Conservation (phyloP, 2,797 vertebrate genomes). For the Megalops cyprinoides region DNA sequence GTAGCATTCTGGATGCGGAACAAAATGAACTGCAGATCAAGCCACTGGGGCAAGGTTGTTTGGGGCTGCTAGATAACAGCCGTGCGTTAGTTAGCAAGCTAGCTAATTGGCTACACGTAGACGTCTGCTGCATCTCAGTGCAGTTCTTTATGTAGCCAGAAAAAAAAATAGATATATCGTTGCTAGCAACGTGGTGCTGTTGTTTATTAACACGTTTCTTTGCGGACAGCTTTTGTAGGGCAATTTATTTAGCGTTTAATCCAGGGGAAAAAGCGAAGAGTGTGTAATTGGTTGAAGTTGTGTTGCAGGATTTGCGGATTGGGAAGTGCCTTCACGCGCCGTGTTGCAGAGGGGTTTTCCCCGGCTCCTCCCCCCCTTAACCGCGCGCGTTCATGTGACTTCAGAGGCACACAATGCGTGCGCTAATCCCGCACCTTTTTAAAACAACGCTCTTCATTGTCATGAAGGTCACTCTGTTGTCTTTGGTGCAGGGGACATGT, state of each 20-base stretch:
- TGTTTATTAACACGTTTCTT: neutral
- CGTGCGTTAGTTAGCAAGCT: neutral
- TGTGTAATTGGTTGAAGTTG: slow-evolving; percentile 28
- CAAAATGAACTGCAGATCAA: neutral
- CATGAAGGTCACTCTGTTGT: slow-evolving; percentile 23
- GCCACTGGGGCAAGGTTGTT: neutral
- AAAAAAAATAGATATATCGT: neutral
- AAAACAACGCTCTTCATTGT: neutral
- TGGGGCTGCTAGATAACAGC: neutral
- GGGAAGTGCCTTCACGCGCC: slow-evolving; percentile 58
- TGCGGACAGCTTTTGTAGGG: neutral
- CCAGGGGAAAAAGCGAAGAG: neutral
- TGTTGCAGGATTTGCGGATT: slow-evolving; percentile 46
- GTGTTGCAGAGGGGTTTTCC: slow-evolving; percentile 95
- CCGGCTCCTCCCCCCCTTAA: slow-evolving; percentile 85
- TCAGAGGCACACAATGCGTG: slow-evolving; percentile 58
- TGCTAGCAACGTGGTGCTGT: slow-evolving; percentile 4
- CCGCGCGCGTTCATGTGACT: slow-evolving; percentile 72
- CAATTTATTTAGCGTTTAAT: neutral
- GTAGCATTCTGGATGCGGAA: slow-evolving; percentile 1
- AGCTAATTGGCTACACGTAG: slow-evolving; percentile 22
- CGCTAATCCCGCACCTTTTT: slow-evolving; percentile 55
- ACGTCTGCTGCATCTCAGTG: slow-evolving; percentile 18
- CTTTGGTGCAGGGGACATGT: neutral
- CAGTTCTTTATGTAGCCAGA: slow-evolving; percentile 1